These are phyloP conservation scores for Octodonta nipae DNA, from an alignment of 2,888 invertebrate species.

Conservation along the genomic window DNA sequence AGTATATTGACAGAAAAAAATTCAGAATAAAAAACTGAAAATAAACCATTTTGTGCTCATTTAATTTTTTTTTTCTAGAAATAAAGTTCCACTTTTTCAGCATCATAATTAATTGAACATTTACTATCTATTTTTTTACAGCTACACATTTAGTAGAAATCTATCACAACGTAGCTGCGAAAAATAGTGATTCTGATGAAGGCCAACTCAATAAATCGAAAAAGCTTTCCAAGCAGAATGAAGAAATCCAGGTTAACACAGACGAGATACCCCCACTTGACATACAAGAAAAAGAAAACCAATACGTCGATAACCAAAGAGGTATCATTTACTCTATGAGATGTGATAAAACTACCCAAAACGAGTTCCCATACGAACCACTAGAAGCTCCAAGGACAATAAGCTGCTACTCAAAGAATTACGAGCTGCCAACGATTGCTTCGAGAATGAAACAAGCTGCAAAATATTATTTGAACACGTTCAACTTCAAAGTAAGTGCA, in stretches of 20 bases:
- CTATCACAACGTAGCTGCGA: conserved; percentile 32
- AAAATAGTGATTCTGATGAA: conserved; percentile 29
- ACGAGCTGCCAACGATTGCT: conserved; percentile 52
- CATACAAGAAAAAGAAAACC: conserved; percentile 8
- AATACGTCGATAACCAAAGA: not conserved
- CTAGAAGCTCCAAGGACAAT: conserved; percentile 18
- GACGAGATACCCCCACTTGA: conserved; percentile 15
- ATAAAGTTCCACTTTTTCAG: not conserved
- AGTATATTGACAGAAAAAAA: too few species aligned
- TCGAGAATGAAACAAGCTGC: conserved; percentile 51
- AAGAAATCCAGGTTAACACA: conserved; percentile 2
- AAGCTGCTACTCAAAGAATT: conserved; percentile 28
- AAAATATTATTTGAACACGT: conserved; percentile 38
- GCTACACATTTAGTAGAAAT: conserved; percentile 30
- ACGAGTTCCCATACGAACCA: conserved; percentile 13
- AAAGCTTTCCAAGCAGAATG: not conserved
- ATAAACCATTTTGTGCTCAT: not conserved
- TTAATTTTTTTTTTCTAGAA: not conserved
- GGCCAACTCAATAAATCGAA: conserved; percentile 14
- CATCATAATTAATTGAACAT: not conserved
- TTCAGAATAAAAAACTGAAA: too few species aligned
- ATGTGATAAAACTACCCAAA: not conserved
- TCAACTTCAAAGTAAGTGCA: conserved; percentile 37
- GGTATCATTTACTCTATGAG: not conserved
- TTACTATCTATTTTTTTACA: not conserved